Percentiles rank a stretch among this genome's conserved stretches.
phyloP scores from a whole-genome alignment of 2,113 vertebrate species.

The Anseranas semipalmata region DNA sequence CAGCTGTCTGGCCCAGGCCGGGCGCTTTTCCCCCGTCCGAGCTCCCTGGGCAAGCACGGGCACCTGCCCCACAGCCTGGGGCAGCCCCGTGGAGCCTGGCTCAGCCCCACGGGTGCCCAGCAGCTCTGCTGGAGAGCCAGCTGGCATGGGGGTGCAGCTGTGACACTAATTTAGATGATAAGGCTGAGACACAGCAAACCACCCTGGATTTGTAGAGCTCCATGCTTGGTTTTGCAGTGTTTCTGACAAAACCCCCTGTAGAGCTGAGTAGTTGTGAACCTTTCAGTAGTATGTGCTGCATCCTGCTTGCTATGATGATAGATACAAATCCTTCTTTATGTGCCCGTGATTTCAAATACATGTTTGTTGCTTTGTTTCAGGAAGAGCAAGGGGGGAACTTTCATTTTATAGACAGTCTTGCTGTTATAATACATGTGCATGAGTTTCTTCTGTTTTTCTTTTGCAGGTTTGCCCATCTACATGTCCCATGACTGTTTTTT shows the following conservation, averaged over 20 bases:
- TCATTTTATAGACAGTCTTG: background rate
- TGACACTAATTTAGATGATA: background rate
- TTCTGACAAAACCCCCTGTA: background rate
- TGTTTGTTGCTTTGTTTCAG: background rate
- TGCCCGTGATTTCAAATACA: background rate
- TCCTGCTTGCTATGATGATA: slow-evolving; percentile 19
- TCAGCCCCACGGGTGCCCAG: background rate
- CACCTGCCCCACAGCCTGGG: fast-evolving
- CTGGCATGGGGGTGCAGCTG: background rate
- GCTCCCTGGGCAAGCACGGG: background rate
- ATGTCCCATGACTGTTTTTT: background rate
- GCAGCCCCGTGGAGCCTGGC: background rate
- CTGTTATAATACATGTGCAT: background rate
- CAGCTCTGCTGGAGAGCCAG: background rate
- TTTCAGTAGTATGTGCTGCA: background rate
- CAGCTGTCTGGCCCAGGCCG: background rate
- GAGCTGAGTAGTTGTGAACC: slow-evolving; percentile 18
- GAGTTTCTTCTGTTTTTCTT: background rate
- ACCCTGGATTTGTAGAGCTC: background rate
- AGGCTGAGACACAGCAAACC: background rate
- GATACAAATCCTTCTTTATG: slow-evolving; percentile 30
- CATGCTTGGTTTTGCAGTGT: background rate
- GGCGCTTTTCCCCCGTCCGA: background rate
- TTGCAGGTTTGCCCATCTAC: background rate
- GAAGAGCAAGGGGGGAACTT: background rate